Conservation (phyloP, 2,888 invertebrate species). For the Melinaea marsaeus region DNA sequence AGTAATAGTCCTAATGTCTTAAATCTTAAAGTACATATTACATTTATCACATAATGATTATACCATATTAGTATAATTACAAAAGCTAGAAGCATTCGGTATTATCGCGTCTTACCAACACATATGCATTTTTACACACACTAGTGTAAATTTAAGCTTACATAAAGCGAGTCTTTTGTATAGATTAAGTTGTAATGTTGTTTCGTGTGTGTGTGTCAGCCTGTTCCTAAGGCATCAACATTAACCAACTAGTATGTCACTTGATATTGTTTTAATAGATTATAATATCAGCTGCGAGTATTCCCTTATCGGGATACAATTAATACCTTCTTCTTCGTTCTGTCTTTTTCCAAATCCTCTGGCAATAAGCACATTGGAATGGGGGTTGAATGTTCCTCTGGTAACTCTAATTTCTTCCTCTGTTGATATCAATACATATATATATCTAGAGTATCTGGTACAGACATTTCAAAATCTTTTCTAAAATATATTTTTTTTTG, state of each 20-base stretch:
- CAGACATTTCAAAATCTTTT: too few relatives aligned
- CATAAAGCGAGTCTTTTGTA: slow-evolving; percentile 19
- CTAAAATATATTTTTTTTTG: too few relatives aligned
- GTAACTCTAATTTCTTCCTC: slow-evolving; percentile 57
- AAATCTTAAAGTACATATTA: not conserved
- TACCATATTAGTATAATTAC: slow-evolving; percentile 2
- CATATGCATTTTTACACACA: slow-evolving; percentile 1
- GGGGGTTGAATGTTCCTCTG: slow-evolving; percentile 61
- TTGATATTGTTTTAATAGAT: not conserved
- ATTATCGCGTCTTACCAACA: slow-evolving; percentile 3
- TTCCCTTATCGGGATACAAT: not conserved
- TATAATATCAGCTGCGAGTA: not conserved
- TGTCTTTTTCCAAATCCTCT: slow-evolving; percentile 58
- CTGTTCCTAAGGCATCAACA: slow-evolving; percentile 30
- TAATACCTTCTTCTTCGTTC: slow-evolving; percentile 13
- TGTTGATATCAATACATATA: not conserved
- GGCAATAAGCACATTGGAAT: slow-evolving; percentile 64
- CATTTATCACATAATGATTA: not conserved
- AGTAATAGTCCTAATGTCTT: not conserved
- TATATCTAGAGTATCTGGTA: too few relatives aligned
- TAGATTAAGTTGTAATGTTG: slow-evolving; percentile 21
- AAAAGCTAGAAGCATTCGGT: slow-evolving; percentile 3
- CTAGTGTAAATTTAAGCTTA: not conserved
- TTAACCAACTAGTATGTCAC: slow-evolving; percentile 16
- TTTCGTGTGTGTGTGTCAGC: slow-evolving; percentile 24